Evolutionary conservation across 2,113 vertebrate species (phyloP), one percentile per base, ranked within the genome.

Genomic region (Syngnathus typhle): DNA sequence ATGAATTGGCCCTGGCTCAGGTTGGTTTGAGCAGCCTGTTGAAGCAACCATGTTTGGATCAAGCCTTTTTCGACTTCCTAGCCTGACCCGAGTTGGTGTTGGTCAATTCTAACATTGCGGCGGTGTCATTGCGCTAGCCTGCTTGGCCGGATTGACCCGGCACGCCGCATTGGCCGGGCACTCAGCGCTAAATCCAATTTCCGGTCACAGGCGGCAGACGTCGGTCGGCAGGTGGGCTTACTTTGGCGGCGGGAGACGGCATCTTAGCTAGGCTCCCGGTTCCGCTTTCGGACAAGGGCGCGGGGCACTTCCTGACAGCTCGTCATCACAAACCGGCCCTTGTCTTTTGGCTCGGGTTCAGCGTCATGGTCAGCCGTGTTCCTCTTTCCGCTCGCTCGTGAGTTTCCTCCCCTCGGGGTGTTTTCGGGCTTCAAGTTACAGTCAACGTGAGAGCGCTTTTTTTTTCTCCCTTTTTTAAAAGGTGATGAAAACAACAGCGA

Each of bases 251-350:
- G 67, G 81, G 79, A 81, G 3, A 65, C 4, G 7, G 1, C 6
- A 15, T 21, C 19, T 15, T 19, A 21, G 37, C 59, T 3, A 19
- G 6, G 3, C 52, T 23, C 23, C 52, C 23, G n/a, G 19, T 71
- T 77, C 71, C 71, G 60, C 70, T 74, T 84, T 72, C 61, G 64
- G 71, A 76, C 55, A 43, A 64, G 77, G 27, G 73, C 46, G 46
- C 16, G 62, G 41, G 63, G 68, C 62, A 11, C 70, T 71, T 75
- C 69, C 60, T 16, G 56, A 69, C 60, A 74, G 60, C 63, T 69
- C 27, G 27, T 32, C 68, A 76, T 46, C 66, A 77, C 71, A 23
- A 44, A 47, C 59, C 4, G 1, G 16, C 27, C 73, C 7, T 68
- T 60, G 67, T 54, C 64, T 69, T 79, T 61, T 13, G 39, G 71